Evolutionary conservation across 92 coral and sea anemone genomes (phyloP), one percentile per base, ranked within the genome.

Genomic region (Blastomussa wellsi): DNA sequence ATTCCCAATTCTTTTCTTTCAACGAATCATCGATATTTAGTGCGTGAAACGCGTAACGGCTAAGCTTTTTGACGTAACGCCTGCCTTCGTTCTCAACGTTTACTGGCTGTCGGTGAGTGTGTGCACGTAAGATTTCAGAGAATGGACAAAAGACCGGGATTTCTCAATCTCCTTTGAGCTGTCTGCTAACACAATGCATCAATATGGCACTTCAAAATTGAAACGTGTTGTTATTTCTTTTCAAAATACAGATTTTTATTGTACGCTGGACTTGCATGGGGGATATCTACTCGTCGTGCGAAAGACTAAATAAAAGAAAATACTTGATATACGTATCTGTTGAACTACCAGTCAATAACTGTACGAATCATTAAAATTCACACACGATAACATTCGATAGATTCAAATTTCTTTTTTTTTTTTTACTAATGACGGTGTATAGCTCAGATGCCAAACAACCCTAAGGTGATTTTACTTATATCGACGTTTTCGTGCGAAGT

Each of bases 21-120:
- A 29, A 3, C n/a, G 6, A 33, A 17, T 80, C 26, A 33, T 35
- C 19, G 24, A 33, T 32, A 32, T 68, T 68, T 64, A 19, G 39
- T n/a, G 8, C 38, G 41, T 79, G 2, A 8, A 79, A 17, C 37
- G 69, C 62, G 74, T 42, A 65, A 65, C 42, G 66, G 32, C 48
- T 68, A 68, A 68, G 42, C 74, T 39, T 10, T 1, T 28, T 82
- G 86, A 82, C 86, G 86, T 82, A 82, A 51, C 28, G 68, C 4
- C 8, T 16, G 31, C 52, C 24, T 82, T 28, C 55, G 28, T 16
- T 37, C 26, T 37, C 24, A 20, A 36, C 71, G 35, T 17, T 52
- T 24, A 71, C 69, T 81, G 85, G 76, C 29, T 48, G 2, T 28
- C 16, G 2, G 4, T 47, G 49, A 81, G 4, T 49, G 47, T 11